phyloP scores from a whole-genome alignment of 2,888 invertebrate genomes.

The Amiota minor region DNA sequence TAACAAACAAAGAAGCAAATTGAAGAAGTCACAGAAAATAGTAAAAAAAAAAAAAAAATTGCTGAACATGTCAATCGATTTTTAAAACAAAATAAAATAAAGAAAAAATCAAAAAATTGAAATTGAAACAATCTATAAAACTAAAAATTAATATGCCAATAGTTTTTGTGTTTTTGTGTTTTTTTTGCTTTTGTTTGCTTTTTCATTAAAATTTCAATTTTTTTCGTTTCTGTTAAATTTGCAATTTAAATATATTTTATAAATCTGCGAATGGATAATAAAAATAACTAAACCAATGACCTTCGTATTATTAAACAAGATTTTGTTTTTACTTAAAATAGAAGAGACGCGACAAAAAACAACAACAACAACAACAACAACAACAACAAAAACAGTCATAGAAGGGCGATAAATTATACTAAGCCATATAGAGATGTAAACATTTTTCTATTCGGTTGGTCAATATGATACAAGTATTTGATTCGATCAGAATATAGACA shows the following conservation, averaged over 20 bases:
- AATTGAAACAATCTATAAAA: not conserved
- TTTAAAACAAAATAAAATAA: not conserved
- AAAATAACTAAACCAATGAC: conserved; percentile 19
- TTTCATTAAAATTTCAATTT: conserved; percentile 3
- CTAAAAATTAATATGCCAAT: conserved; percentile 38
- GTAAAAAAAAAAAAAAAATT: not conserved
- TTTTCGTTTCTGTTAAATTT: conserved; percentile 43
- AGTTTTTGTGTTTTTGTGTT: conserved; percentile 33
- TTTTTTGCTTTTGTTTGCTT: conserved; percentile 35
- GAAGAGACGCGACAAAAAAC: too few species aligned
- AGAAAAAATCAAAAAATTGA: not conserved
- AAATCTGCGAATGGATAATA: conserved; percentile 40
- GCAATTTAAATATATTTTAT: conserved; percentile 54
- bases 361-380: too few species aligned
- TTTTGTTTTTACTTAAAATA: too few species aligned
- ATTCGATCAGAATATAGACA: too few species aligned
- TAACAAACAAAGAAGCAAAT: too few species aligned
- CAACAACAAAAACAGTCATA: too few species aligned
- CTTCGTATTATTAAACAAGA: conserved; percentile 42
- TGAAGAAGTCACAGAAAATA: not conserved
- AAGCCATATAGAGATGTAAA: too few species aligned
- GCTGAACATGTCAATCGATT: conserved; percentile 1
- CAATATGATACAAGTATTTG: too few species aligned
- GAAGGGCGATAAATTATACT: too few species aligned
- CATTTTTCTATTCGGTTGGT: too few species aligned